Base-by-base conservation (phyloP, 2,797 vertebrate genomes). In the Erethizon dorsatum region DNA sequence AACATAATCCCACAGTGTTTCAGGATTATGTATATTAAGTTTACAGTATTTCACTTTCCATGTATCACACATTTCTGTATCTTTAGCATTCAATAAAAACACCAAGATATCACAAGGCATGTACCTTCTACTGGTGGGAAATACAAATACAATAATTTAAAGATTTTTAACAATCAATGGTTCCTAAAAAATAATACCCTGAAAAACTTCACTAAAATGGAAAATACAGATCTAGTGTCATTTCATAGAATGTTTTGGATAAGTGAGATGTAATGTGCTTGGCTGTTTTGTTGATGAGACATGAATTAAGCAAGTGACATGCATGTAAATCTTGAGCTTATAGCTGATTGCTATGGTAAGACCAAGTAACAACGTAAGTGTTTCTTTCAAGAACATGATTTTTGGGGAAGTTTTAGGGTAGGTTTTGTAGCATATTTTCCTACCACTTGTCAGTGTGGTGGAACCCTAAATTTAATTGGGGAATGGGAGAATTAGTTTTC, bases 171-270 rank as follows among this genome's bases (percentile, higher is more conserved):
- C 2, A 13, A 52, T 63, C 50, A 93, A 24, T 56, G 7, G 9
- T 83, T 91, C 28, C 45, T 50, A 54, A 69, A 67, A 88, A 82
- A 73, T 54, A 86, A 73, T 69, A n/a, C 56, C 65, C 33, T 41
- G 6, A 37, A 67, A 88, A 90, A 61, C 26, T 5, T 95, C n/a
- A 63, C 33, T 79, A 61, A 83, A 61, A 47, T 67, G 20, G n/a
- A 91, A 88, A 83, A 67, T 94, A 45, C 5, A 57, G 67, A 59
- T 67, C 61, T 88, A 54, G 69, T 28, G 59, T 91, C 56, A 59
- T 59, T 95, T 88, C 2, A 47, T 65, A 41, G 61, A 78, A 52
- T 71, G 28, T 83, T 83, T n/a, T 87, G 67, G 33, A 14, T 86
- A 86, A 63, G 26, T 78, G 73, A 86, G 11, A 75, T 20, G 26